Conservation (phyloP, 2,797 vertebrate species). For the Amblyopsis hoosieri region DNA sequence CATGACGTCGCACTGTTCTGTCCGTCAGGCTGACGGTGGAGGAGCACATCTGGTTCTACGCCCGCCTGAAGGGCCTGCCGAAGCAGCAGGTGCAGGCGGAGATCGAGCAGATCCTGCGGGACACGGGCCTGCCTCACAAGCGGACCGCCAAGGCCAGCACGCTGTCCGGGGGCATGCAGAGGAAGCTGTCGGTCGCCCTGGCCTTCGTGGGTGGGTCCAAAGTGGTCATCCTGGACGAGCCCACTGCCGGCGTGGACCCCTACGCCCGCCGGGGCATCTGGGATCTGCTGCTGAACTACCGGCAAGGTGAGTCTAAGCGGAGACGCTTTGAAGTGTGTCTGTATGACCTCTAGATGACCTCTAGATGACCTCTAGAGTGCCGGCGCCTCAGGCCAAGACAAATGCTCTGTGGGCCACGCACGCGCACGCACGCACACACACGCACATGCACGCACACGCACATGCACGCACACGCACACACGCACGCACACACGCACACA, state of each 20-base stretch:
- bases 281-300: slow-evolving; percentile 93
- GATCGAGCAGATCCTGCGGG: slow-evolving; percentile 89
- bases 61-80: slow-evolving; percentile 89
- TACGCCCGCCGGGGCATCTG: slow-evolving; percentile 96
- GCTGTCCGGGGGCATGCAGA: slow-evolving; percentile 96
- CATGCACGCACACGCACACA: too few relatives aligned
- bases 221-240: slow-evolving; percentile 96
- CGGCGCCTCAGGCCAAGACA: too few relatives aligned
- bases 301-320: slow-evolving; percentile 79
- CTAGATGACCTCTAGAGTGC: too few relatives aligned
- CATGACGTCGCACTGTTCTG: too few relatives aligned
- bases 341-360: too few relatives aligned
- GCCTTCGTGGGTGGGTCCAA: slow-evolving; percentile 96
- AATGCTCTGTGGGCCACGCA: too few relatives aligned
- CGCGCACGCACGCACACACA: too few relatives aligned
- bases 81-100: slow-evolving; percentile 88
- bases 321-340: too few relatives aligned
- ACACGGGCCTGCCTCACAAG: slow-evolving; percentile 92
- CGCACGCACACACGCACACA: too few relatives aligned
- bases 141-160: slow-evolving; percentile 84
- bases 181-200: slow-evolving; percentile 94
- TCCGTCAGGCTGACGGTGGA: slow-evolving; percentile 90
- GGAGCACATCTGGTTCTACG: slow-evolving; percentile 98
- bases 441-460: too few relatives aligned
- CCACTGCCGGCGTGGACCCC: slow-evolving; percentile 95